Conservation (phyloP, 2,113 vertebrate genomes). For the Aythya baeri region DNA sequence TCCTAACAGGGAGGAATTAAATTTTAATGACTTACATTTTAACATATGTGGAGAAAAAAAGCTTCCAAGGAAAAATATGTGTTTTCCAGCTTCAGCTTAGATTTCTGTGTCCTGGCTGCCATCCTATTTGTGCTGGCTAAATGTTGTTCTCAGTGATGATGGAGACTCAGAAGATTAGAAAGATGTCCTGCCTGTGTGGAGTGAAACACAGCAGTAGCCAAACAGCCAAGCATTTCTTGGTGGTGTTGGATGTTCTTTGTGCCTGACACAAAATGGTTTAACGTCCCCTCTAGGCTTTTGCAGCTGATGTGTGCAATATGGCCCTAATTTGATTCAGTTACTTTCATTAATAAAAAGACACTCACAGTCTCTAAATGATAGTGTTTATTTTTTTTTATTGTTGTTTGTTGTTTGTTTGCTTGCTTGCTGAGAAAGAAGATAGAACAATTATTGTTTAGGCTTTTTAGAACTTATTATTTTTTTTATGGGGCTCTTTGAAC, state of each 20-base stretch:
- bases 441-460: background rate
- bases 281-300: background rate
- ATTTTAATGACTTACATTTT: background rate
- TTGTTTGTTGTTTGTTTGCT: background rate
- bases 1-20: background rate
- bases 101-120: background rate
- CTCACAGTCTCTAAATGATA: background rate
- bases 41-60: background rate
- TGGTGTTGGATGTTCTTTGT: background rate
- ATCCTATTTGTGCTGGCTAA: background rate
- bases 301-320: background rate
- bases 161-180: background rate
- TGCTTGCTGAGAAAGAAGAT: background rate
- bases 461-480: background rate
- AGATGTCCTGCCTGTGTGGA: background rate
- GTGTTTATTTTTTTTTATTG: background rate
- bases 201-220: accelerated
- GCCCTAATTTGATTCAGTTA: background rate
- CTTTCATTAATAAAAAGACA: background rate
- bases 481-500: background rate
- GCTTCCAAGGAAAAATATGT: background rate
- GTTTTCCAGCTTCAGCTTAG: background rate
- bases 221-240: background rate
- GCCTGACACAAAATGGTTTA: background rate
- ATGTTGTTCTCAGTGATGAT: background rate